A percentile compares a stretch with the other conserved stretches of the same genome.
These are phyloP conservation scores for Diplodus puntazzo DNA, from an alignment of 2,797 vertebrate species.

Conservation along the genomic window DNA sequence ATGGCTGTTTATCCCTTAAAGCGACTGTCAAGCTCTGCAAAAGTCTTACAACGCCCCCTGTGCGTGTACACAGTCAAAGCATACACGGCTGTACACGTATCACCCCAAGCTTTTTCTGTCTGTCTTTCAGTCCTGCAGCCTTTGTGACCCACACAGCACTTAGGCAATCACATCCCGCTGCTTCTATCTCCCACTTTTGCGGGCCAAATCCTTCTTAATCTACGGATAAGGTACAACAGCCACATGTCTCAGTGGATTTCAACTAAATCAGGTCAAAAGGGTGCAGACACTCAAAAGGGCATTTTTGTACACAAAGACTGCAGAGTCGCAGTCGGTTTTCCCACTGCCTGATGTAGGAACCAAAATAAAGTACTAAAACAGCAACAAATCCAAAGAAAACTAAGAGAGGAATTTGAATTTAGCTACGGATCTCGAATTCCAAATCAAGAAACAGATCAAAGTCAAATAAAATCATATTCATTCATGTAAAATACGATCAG, in stretches of 20 bases:
- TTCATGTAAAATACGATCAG: conserved; percentile 13
- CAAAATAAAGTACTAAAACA: conserved; percentile 37
- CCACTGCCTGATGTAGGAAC: conserved; percentile 2
- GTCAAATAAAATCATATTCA: not conserved
- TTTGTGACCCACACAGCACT: conserved; percentile 41
- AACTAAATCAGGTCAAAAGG: conserved; percentile 68
- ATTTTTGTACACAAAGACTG: conserved; percentile 41
- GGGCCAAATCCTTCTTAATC: conserved; percentile 74
- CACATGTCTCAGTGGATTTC: conserved; percentile 66
- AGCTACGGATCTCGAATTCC: not conserved
- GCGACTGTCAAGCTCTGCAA: conserved; percentile 43
- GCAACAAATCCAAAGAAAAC: conserved; percentile 8
- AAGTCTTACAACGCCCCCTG: conserved; percentile 31
- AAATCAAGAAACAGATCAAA: conserved; percentile 6
- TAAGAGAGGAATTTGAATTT: not conserved
- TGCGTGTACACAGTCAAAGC: conserved; percentile 32
- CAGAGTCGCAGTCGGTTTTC: not conserved
- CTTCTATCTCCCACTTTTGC: conserved; percentile 42
- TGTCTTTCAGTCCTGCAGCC: conserved; percentile 21
- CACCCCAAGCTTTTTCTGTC: conserved; percentile 21
- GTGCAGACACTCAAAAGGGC: conserved; percentile 47
- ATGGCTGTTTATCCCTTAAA: conserved; percentile 47
- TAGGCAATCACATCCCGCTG: conserved; percentile 44
- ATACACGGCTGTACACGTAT: conserved; percentile 17
- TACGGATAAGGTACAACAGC: conserved; percentile 62